Evolutionary conservation across 2,888 invertebrate species (phyloP), one percentile per base, ranked within the genome.

Genomic region (Pharmacophagus antenor): DNA sequence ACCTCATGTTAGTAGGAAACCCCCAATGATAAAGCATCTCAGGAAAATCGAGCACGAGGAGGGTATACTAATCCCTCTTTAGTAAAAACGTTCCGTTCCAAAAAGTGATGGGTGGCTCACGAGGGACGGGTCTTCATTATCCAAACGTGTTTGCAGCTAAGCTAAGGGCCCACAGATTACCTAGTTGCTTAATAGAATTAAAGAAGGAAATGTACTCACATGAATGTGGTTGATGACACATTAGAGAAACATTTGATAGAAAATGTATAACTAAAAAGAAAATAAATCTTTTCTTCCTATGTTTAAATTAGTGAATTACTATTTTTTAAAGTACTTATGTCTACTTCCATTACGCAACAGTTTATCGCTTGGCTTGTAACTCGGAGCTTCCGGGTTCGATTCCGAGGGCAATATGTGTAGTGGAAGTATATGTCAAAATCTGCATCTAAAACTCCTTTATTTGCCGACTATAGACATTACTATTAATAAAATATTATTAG

Each of bases 1-100:
- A 89, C 89, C 90, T 89, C 88, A 88, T 89, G 89, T 89, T 88
- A 84, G 87, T 81, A 82, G 82, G 80, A 84, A 85, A 83, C 83
- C 88, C n/a, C 88, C 85, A 89, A 89, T 89, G 89, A 90, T 88
- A 89, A 89, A 89, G 88, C 89, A 88, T 88, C 88, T 87, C 80
- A 84, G 87, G 84, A 88, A 86, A 85, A 86, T 86, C 84, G 84
- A 79, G 84, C 82, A 75, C 75, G 82, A 79, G 79, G 80, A 85
- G 90, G 88, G 88, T 88, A 85, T 80, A 84, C 84, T 90, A 89
- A 90, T 89, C 90, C 89, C 88, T 88, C 88, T 89, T 89, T 88
- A 88, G 88, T 88, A 89, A 90, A 90, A 90, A 90, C 90, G 88
- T 88, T 88, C 82, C 84, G 84, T 80, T 84, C 88, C 85, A 89